Evolutionary conservation across 2,113 vertebrate genomes (phyloP).

Genomic region (Donacobius atricapilla): DNA sequence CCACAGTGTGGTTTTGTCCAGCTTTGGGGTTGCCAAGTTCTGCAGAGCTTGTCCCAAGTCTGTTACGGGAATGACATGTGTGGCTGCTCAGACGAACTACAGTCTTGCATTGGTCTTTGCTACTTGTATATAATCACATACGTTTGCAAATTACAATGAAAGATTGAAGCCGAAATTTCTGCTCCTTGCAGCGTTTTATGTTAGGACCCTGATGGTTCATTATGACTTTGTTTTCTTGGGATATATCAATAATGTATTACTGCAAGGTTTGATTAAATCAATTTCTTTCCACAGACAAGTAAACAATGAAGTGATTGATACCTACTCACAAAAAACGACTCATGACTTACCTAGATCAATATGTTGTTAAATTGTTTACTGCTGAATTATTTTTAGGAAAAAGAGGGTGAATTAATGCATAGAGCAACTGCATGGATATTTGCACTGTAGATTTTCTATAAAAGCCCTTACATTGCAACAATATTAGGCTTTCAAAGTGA

Average conservation of each 20-base stretch:
- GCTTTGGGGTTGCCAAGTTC: background rate
- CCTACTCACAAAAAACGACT: conserved; percentile 44
- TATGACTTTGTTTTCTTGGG: conserved; percentile 57
- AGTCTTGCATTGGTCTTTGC: background rate
- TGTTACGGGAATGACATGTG: background rate
- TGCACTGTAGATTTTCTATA: background rate
- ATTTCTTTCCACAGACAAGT: conserved; percentile 67
- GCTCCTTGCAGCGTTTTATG: background rate
- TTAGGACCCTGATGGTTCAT: conserved; percentile 54
- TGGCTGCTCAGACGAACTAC: background rate
- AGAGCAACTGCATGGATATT: background rate
- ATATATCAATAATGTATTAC: conserved; percentile 69
- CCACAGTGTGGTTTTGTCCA: background rate
- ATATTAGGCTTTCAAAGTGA: background rate
- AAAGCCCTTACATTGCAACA: background rate
- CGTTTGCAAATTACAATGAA: background rate
- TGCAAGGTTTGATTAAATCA: conserved; percentile 65
- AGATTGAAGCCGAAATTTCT: background rate
- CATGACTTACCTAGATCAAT: conserved; percentile 61
- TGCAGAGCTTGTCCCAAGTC: background rate
- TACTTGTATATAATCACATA: background rate
- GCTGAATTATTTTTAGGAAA: conserved; percentile 50
- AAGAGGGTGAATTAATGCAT: conserved; percentile 22
- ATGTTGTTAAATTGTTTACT: conserved; percentile 42
- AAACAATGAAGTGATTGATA: conserved; percentile 75